Evolutionary conservation across 1,140 invertebrate genomes (phyloP).

Genomic region (Pseudobourletiella spinata): DNA sequence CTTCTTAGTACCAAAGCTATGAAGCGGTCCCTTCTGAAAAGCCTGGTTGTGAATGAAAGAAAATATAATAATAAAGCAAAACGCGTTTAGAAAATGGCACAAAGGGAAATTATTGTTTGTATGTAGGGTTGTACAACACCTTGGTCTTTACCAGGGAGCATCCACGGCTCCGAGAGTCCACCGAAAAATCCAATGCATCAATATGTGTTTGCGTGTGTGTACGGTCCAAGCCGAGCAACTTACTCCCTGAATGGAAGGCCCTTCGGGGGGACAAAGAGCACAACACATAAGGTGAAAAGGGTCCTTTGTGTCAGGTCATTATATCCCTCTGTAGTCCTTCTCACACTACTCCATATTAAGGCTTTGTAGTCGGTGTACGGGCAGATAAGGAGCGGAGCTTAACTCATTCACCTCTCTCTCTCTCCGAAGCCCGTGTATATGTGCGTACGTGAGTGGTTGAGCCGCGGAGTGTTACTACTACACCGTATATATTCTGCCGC

Average conservation of each 20-base stretch:
- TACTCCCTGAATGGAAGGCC: conserved; percentile 17
- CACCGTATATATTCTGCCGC: no score
- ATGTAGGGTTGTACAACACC: conserved; percentile 1
- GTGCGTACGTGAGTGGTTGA: no score
- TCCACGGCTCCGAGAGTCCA: no score
- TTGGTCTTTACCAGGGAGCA: neutral
- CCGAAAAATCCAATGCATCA: no score
- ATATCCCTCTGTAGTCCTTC: conserved; percentile 8
- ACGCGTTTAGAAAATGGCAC: conserved; percentile 20
- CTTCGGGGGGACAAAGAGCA: conserved; percentile 17
- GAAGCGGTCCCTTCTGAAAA: neutral
- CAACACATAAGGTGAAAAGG: conserved; percentile 28
- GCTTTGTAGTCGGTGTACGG: neutral
- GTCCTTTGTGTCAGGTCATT: conserved; percentile 21
- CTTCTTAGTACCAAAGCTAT: conserved; percentile 5
- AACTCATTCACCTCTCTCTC: neutral
- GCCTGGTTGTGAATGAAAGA: conserved; percentile 8
- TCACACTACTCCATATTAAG: conserved; percentile 15
- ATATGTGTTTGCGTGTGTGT: neutral
- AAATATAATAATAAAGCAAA: conserved; percentile 5
- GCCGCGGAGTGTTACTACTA: no score
- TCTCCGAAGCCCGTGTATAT: no score
- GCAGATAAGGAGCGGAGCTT: neutral
- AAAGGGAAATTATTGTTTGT: conserved; percentile 12
- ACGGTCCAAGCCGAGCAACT: conserved; percentile 8